These are phyloP conservation scores for Malthinus flaveolus DNA, from an alignment of 2,888 invertebrate species.

Conservation along the genomic window DNA sequence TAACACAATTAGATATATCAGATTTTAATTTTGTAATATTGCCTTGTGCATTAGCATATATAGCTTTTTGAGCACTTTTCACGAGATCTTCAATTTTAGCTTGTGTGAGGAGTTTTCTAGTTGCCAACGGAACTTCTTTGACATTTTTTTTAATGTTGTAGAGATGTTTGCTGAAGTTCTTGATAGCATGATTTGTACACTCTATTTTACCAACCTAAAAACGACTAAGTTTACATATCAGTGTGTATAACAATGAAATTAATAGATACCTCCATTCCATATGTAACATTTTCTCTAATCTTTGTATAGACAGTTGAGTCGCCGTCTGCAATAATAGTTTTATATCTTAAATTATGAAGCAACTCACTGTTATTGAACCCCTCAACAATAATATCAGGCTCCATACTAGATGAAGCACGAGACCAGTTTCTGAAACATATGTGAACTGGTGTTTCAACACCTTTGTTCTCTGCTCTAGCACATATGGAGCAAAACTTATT, in stretches of 20 bases:
- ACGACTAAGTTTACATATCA: too few species aligned
- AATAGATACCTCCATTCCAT: neutral
- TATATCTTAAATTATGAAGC: neutral
- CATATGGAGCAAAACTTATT: too few species aligned
- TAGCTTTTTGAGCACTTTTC: too few species aligned
- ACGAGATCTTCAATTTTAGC: too few species aligned
- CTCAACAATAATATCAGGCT: slow-evolving; percentile 1
- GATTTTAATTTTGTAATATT: too few species aligned
- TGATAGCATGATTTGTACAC: neutral
- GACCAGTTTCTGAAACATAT: slow-evolving; percentile 6
- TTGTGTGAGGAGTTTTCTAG: too few species aligned
- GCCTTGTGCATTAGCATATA: too few species aligned
- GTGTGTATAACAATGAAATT: too few species aligned
- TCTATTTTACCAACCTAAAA: neutral
- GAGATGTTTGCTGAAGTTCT: neutral
- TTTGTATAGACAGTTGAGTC: neutral
- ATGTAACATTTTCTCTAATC: neutral
- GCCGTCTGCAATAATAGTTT: neutral
- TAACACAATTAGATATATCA: too few species aligned
- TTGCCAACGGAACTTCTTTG: too few species aligned
- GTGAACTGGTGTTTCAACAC: neutral
- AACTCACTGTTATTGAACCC: neutral
- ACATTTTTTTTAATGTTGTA: too few species aligned
- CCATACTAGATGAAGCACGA: neutral
- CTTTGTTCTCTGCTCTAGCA: too few species aligned